Percentiles rank a stretch among this genome's conserved stretches.
phyloP scores from a whole-genome alignment of 2,797 vertebrate genomes.

The Danio tinwini region DNA sequence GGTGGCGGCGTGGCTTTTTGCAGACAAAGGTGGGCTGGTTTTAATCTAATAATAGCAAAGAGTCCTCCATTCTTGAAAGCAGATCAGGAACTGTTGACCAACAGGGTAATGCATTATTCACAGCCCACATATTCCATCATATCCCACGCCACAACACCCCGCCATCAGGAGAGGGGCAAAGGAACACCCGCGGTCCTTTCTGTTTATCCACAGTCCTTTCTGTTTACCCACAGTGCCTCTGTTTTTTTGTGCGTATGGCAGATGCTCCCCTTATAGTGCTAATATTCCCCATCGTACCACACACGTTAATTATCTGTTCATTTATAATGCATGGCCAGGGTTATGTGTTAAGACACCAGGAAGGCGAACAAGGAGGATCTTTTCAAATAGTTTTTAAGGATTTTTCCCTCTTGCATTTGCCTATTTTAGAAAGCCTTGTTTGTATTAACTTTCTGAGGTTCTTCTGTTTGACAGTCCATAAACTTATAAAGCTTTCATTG shows the following conservation, averaged over 20 bases:
- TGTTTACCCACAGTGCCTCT: constrained; percentile 51
- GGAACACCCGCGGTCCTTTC: constrained; percentile 57
- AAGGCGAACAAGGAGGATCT: constrained; percentile 53
- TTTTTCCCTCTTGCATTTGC: background rate
- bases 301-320: constrained; percentile 57
- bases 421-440: constrained; percentile 28
- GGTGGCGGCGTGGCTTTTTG: constrained; percentile 69
- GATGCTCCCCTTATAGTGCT: constrained; percentile 58
- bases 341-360: constrained; percentile 58
- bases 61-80: constrained; percentile 78
- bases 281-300: constrained; percentile 49
- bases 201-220: constrained; percentile 59
- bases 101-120: constrained; percentile 83
- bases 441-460: constrained; percentile 1
- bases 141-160: constrained; percentile 65
- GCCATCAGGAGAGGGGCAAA: constrained; percentile 51
- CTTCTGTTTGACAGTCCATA: constrained; percentile 12
- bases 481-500: constrained; percentile 2
- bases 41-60: constrained; percentile 82
- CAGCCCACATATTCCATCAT: constrained; percentile 74
- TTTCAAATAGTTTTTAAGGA: constrained; percentile 10
- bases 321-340: constrained; percentile 62
- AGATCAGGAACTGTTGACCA: constrained; percentile 82
- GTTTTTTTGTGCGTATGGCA: constrained; percentile 48
- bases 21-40: constrained; percentile 77